Base-by-base conservation (phyloP, 1,140 invertebrate species). In the Platyura marginata region DNA sequence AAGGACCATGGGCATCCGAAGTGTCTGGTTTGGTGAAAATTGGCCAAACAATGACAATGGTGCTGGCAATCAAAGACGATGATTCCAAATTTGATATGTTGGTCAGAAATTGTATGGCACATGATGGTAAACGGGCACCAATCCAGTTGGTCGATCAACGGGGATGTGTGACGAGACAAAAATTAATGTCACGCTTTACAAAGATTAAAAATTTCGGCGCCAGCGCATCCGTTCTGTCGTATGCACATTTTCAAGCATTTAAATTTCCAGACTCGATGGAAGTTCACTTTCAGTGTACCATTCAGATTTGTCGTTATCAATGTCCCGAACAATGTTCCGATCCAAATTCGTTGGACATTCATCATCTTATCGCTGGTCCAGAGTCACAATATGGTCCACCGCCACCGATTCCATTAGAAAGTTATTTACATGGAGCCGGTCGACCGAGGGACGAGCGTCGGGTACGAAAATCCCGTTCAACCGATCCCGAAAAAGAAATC, bases 191-290 rank as follows among this genome's bases (percentile, higher is more conserved):
- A 0, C 70, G 81, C 44, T 93, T 94, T 55, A 90, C 87, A 0
- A 93, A 94, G 54, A 92, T 94, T 46, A 93, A 93, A 61, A 93
- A 93, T 57, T 94, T 93, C 44, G 90, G 89, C 8, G 81, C 86
- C 0, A 86, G 82, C 42, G 90, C 90, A 4, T 89, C 85, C 2
- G 87, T 92, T 1, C 64, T 92, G 3, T 90, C 86, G 0, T 93
- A 91, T 51, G 87, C 89, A 0, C 86, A 92, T 57, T 92, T 93
- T 73, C 84, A 87, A 66, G 89, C 89, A 0, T 94, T 93, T 65
- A 93, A 93, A 57, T 93, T 94, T 67, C 90, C 90, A 1, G 90
- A 93, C 55, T 90, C 85, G 0, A 93, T 93, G 88, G 88, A 93
- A 59, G 88, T 94, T 0, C 89, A 93, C 56, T 93, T 94, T 70